Base-by-base conservation (phyloP, 2,888 invertebrate species). In the Eumerus sabulonum region DNA sequence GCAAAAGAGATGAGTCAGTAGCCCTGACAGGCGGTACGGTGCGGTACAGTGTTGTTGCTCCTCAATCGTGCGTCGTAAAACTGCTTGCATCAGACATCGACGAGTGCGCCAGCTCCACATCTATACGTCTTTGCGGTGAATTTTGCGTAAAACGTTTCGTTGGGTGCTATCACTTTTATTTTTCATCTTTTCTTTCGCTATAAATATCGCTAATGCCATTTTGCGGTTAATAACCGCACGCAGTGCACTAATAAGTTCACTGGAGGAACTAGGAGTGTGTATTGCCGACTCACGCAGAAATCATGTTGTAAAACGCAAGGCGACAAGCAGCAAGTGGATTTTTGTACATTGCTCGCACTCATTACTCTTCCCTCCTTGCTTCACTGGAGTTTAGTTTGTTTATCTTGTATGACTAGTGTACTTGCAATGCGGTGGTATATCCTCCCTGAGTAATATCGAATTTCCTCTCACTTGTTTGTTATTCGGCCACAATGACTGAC, bases 181-280 rank as follows among this genome's bases (percentile, higher is more conserved):
- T 27, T 2, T 27, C 54, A 50, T 74, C 67, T 68, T 54, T 57
- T 19, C 67, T 68, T 79, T 70, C 40, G 59, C 74, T 79, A 79
- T 79, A 79, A 74, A 79, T 79, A 79, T 79, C 74, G 74, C 64
- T 74, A 79, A 74, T 74, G 79, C 74, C 50, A 79, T 79, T 79
- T 36, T 79, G 79, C 79, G 79, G 79, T 79, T 79, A 79, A 70
- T 79, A 79, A 79, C 74, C 79, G 79, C 79, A 27, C 7, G 60
- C 60, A 50, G 38, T 27, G 27, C 64, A 74, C 60, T 79, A 40
- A 27, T 79, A 74, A 59, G 68, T 48, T 72, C 67, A 45, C 48
- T 45, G 13, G 63, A 50, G n/a, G 59, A 64, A 27, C n/a, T 27
- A 27, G 59, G 53, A 79, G 74, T n/a, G n/a, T n/a, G n/a, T 68